Evolutionary conservation across 2,888 invertebrate species (phyloP).

Genomic region (Cerastis leucographa): DNA sequence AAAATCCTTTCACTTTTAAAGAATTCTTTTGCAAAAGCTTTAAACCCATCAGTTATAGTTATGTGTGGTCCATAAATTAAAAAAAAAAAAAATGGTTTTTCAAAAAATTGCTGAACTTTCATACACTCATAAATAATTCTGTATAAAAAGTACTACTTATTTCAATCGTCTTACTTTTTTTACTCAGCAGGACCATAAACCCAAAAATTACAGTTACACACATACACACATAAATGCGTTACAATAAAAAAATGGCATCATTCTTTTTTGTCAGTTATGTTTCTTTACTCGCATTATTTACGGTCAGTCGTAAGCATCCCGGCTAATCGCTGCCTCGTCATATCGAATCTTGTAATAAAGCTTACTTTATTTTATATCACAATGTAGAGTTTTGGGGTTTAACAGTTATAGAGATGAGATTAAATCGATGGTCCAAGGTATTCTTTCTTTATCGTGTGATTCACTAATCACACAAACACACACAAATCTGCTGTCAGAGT

Average conservation of each 20-base stretch:
- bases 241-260: conserved; percentile 83
- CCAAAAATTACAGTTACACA: conserved; percentile 71
- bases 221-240: conserved; percentile 79
- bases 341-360: conserved; percentile 56
- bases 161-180: neutral
- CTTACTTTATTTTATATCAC: neutral
- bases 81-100: too few species aligned
- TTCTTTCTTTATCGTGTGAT: too few species aligned
- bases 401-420: neutral
- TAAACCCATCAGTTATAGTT: neutral
- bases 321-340: conserved; percentile 83
- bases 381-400: neutral
- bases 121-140: neutral
- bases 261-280: conserved; percentile 72
- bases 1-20: neutral
- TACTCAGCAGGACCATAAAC: conserved; percentile 40
- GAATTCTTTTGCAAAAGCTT: neutral
- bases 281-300: conserved; percentile 82
- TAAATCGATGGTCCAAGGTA: neutral
- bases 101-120: neutral
- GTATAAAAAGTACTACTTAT: neutral
- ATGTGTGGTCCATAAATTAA: too few species aligned
- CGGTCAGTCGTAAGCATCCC: conserved; percentile 82
- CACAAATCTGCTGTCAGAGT: too few species aligned
- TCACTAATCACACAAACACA: too few species aligned